Evolutionary conservation across 2,797 vertebrate species (phyloP).

Genomic region (Pachyuromys duprasi): DNA sequence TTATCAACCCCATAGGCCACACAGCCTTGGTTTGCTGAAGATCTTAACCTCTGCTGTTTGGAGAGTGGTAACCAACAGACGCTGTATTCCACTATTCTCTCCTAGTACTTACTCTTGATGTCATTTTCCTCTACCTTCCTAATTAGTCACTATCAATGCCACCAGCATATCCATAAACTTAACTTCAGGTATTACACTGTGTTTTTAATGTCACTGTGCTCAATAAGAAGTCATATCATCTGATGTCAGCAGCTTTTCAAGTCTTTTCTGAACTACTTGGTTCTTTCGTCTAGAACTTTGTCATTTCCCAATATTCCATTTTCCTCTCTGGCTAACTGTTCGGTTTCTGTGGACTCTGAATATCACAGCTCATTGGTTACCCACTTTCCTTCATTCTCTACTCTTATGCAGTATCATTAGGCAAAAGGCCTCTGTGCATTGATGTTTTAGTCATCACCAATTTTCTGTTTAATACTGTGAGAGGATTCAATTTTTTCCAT

Average conservation of each 20-base stretch:
- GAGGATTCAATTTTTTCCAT: background rate
- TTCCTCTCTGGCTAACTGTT: background rate
- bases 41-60: background rate
- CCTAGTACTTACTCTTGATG: background rate
- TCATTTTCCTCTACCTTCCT: background rate
- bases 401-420: background rate
- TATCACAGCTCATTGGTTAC: background rate
- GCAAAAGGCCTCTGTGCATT: background rate
- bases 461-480: background rate
- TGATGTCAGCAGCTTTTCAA: background rate
- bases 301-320: background rate
- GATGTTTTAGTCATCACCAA: background rate
- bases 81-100: background rate
- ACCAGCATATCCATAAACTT: background rate
- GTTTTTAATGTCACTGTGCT: background rate
- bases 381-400: background rate
- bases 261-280: background rate
- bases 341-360: background rate
- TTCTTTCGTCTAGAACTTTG: background rate
- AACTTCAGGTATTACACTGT: no score
- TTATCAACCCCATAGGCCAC: background rate
- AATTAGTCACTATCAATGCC: no score
- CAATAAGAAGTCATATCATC: background rate
- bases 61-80: background rate
- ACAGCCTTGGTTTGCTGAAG: background rate